Evolutionary conservation across 2,113 vertebrate species (phyloP).

Genomic region (Sebastes fasciatus): DNA sequence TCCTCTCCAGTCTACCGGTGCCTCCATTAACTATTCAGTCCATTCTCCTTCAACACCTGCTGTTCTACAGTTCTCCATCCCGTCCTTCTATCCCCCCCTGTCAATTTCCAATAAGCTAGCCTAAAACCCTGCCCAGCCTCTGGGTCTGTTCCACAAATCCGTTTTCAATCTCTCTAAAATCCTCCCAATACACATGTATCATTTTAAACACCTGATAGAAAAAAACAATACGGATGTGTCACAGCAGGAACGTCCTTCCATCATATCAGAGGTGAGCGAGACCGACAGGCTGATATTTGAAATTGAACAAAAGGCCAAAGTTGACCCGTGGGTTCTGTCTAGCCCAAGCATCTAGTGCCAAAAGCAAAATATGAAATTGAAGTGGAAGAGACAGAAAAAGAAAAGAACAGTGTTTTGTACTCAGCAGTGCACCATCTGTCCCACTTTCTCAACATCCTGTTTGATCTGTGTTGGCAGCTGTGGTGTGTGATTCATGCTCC

Average conservation of each 20-base stretch:
- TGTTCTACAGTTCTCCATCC: background rate
- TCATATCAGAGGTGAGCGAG: background rate
- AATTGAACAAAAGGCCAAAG: background rate
- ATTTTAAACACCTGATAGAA: no score
- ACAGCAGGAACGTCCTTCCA: background rate
- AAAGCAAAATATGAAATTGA: slow-evolving; percentile 12
- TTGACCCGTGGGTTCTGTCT: background rate
- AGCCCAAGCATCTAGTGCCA: background rate
- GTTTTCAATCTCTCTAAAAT: background rate
- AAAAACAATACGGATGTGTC: background rate
- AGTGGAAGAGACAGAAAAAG: slow-evolving; percentile 28
- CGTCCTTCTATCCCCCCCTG: no score
- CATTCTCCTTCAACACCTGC: background rate
- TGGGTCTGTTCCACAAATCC: background rate
- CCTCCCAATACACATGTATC: background rate
- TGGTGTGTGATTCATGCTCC: background rate
- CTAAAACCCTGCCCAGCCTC: background rate
- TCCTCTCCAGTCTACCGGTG: background rate
- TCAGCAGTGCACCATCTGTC: slow-evolving; percentile 22
- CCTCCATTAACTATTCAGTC: no score
- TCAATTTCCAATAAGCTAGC: background rate
- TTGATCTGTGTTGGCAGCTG: slow-evolving; percentile 14
- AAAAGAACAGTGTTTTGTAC: slow-evolving; percentile 18
- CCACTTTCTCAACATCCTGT: slow-evolving; percentile 24
- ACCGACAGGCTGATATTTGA: background rate